Percentiles rank a stretch among this genome's conserved stretches.
These are phyloP conservation scores for Brachionus angularis DNA, from an alignment of 1,140 invertebrate genomes.

Conservation along the genomic window DNA sequence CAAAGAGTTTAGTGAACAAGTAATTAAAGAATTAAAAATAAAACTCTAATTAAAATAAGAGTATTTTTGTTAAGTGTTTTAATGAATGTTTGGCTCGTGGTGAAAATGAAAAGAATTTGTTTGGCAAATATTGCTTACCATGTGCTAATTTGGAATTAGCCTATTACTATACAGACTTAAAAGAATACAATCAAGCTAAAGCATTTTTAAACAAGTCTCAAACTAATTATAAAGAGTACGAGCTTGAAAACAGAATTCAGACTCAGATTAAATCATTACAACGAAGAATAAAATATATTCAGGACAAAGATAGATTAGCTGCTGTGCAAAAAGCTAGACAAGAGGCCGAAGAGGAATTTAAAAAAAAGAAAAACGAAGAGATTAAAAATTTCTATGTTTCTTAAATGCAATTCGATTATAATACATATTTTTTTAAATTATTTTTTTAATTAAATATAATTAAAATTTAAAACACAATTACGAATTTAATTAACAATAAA, in stretches of 20 bases:
- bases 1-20: conserved; percentile 51
- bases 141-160: conserved; percentile 17
- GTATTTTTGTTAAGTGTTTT: conserved; percentile 6
- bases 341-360: conserved; percentile 18
- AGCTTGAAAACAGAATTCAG: conserved; percentile 40
- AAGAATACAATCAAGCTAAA: conserved; percentile 7
- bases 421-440: neutral
- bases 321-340: neutral
- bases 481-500: too few relatives aligned
- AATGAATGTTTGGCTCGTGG: conserved; percentile 35
- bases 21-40: conserved; percentile 44
- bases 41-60: neutral
- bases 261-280: conserved; percentile 13
- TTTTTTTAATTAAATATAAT: neutral
- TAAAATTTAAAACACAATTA: too few relatives aligned
- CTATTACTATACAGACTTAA: neutral
- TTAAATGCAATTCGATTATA: neutral
- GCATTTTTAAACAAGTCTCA: conserved; percentile 21
- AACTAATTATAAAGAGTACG: conserved; percentile 25
- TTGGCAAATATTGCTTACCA: conserved; percentile 57
- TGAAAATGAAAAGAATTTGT: conserved; percentile 60
- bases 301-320: neutral
- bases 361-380: conserved; percentile 5
- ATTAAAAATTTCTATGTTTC: conserved; percentile 42
- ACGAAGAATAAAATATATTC: neutral